phyloP scores from a whole-genome alignment of 1,140 invertebrate genomes.

The Muscidifurax raptorellus region DNA sequence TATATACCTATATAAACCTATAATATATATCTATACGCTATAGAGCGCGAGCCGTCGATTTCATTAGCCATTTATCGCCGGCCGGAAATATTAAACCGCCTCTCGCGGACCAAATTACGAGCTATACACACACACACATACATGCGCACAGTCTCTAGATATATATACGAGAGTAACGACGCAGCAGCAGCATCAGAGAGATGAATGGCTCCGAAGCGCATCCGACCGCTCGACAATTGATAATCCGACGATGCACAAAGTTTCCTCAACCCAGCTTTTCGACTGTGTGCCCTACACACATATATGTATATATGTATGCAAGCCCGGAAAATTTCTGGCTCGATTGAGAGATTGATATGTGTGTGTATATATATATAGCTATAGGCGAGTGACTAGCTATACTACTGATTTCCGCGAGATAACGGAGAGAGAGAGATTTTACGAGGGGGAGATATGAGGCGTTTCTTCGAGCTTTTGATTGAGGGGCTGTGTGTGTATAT shows the following conservation, averaged over 20 bases:
- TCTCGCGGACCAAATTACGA: background rate
- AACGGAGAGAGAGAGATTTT: background rate
- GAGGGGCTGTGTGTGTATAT: no score
- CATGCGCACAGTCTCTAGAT: background rate
- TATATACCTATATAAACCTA: background rate
- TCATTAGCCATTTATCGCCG: background rate
- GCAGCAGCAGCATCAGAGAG: background rate
- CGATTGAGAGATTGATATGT: constrained; percentile 29
- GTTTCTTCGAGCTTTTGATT: background rate
- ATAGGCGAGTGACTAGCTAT: background rate
- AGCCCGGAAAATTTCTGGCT: background rate
- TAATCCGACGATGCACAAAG: constrained; percentile 18
- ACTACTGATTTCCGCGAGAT: no score
- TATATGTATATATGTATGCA: background rate
- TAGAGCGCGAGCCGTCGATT: background rate
- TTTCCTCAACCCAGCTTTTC: background rate
- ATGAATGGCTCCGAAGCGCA: constrained; percentile 26
- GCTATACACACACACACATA: background rate
- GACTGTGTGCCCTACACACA: background rate
- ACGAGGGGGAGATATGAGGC: background rate
- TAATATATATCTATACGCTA: background rate
- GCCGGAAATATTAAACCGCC: constrained; percentile 22
- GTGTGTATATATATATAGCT: background rate
- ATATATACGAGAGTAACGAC: background rate
- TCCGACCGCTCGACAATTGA: constrained; percentile 15